Evolutionary conservation across 1,140 invertebrate species (phyloP).

Genomic region (Drosophila aff.): DNA sequence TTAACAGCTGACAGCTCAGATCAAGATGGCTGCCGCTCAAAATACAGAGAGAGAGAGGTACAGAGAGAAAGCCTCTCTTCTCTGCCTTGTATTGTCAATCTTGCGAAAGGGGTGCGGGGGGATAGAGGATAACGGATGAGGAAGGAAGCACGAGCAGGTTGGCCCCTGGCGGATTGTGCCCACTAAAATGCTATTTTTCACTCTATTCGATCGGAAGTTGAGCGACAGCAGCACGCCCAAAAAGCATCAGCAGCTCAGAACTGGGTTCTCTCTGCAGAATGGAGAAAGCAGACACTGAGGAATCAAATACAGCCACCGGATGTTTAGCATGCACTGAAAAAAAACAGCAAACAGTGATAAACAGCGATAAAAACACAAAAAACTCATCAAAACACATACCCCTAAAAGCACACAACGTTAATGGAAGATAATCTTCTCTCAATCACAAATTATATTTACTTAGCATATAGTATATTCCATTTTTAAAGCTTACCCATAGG

Average conservation of each 20-base stretch:
- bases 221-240: conserved; percentile 63
- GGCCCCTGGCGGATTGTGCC: conserved; percentile 46
- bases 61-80: not conserved
- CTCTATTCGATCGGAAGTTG: conserved; percentile 80
- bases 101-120: conserved; percentile 1
- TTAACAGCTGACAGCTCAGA: conserved; percentile 53
- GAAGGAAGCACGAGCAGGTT: conserved; percentile 29
- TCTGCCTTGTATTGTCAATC: conserved; percentile 58
- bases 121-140: not conserved
- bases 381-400: not conserved
- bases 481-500: not conserved
- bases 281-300: conserved; percentile 34
- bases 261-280: conserved; percentile 11
- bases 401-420: not conserved
- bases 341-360: not conserved
- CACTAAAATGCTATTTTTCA: conserved; percentile 82
- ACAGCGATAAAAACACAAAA: not conserved
- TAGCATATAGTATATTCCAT: not conserved
- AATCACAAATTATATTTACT: too few relatives aligned
- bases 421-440: too few relatives aligned
- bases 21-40: conserved; percentile 47
- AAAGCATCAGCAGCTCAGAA: conserved; percentile 32
- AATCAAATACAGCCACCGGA: conserved; percentile 51
- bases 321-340: conserved; percentile 67
- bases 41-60: too few relatives aligned